A percentile compares a stretch with the other conserved stretches of the same genome.
Evolutionary conservation across 2,888 invertebrate species (phyloP).

Genomic region (Invenusta paracnida): DNA sequence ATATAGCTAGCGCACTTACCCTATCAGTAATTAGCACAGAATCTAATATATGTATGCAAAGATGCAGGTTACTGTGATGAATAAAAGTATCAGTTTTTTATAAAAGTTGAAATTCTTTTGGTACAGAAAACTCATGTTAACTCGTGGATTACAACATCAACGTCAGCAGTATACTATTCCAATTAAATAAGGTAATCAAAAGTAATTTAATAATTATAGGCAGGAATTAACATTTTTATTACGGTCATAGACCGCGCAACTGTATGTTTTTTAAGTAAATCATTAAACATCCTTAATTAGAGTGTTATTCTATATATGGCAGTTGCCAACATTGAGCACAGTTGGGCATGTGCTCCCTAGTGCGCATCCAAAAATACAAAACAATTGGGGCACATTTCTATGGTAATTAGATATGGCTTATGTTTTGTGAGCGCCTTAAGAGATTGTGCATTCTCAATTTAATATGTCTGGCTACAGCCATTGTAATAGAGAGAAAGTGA

Average conservation of each 20-base stretch:
- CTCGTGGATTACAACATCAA: neutral
- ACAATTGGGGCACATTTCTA: neutral
- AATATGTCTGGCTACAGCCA: neutral
- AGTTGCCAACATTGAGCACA: neutral
- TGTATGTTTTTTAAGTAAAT: too few species aligned
- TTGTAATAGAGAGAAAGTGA: neutral
- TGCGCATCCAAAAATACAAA: neutral
- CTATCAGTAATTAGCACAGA: too few species aligned
- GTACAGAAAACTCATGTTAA: neutral
- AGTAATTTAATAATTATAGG: neutral
- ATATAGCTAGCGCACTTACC: too few species aligned
- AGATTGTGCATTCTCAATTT: neutral
- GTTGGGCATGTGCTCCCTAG: neutral
- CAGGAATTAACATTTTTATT: neutral
- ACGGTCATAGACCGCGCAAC: neutral
- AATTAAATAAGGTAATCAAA: neutral
- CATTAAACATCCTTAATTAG: too few species aligned
- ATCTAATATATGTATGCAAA: too few species aligned
- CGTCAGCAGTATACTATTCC: neutral
- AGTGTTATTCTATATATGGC: neutral
- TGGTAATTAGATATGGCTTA: neutral
- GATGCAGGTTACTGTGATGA: too few species aligned
- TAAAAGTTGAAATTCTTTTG: neutral
- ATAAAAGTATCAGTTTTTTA: too few species aligned
- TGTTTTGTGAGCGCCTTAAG: neutral